These are phyloP conservation scores for Rhinogobio ventralis DNA, from an alignment of 2,797 vertebrate genomes.

Conservation along the genomic window DNA sequence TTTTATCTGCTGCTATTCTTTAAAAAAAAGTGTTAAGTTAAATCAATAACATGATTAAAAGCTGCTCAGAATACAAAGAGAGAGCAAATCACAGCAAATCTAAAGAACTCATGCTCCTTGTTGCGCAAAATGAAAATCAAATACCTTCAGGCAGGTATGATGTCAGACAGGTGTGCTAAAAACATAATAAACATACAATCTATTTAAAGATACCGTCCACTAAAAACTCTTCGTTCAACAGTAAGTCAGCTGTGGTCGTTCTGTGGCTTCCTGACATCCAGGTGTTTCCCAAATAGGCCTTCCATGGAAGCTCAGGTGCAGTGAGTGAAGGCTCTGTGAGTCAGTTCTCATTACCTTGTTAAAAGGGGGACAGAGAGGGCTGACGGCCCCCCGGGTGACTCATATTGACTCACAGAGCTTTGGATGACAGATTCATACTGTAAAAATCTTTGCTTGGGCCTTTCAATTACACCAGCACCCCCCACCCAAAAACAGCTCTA, in stretches of 20 bases:
- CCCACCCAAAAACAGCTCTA: slow-evolving; percentile 27
- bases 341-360: slow-evolving; percentile 43
- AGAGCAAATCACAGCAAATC: not conserved
- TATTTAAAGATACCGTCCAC: not conserved
- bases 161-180: slow-evolving; percentile 23
- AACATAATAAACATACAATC: slow-evolving; percentile 29
- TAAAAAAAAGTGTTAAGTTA: not conserved
- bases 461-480: slow-evolving; percentile 51
- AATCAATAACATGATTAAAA: not conserved
- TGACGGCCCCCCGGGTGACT: slow-evolving; percentile 51
- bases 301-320: not conserved
- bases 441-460: slow-evolving; percentile 25
- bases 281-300: slow-evolving; percentile 34
- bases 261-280: slow-evolving; percentile 51
- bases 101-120: not conserved
- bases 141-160: slow-evolving; percentile 27
- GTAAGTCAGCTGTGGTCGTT: slow-evolving; percentile 40
- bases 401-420: slow-evolving; percentile 53
- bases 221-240: slow-evolving; percentile 31
- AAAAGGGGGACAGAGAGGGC: slow-evolving; percentile 17
- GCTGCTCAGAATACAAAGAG: not conserved
- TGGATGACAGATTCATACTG: slow-evolving; percentile 30
- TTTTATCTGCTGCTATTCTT: not conserved
- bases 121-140: not conserved
- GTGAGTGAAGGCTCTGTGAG: slow-evolving; percentile 3